Percentiles rank a stretch among this genome's conserved stretches.
phyloP scores from a whole-genome alignment of 1,140 invertebrate species.

The Anastrepha ludens region DNA sequence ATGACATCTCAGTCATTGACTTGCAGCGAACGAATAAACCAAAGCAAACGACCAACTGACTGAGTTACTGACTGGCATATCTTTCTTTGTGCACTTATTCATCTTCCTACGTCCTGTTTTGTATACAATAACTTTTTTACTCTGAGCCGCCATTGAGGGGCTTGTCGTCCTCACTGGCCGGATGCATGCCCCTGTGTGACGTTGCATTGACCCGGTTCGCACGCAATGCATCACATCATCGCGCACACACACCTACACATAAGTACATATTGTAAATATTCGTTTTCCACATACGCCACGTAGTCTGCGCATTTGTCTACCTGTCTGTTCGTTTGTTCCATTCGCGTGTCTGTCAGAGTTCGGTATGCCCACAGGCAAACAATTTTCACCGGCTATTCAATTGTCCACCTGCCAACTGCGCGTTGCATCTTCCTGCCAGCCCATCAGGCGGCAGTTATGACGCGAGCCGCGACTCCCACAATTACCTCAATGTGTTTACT shows the following conservation, averaged over 20 bases:
- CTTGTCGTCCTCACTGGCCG: background rate
- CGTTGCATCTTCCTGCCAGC: background rate
- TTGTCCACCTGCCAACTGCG: conserved; percentile 20
- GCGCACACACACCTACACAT: background rate
- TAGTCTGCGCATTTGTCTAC: conserved; percentile 24
- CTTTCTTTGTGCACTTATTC: background rate
- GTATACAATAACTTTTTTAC: background rate
- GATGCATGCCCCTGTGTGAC: conserved; percentile 26
- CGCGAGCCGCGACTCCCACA: background rate
- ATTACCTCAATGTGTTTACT: background rate
- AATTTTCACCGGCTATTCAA: conserved; percentile 8
- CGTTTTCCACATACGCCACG: background rate
- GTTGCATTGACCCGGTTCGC: conserved; percentile 44
- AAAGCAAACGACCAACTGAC: conserved; percentile 48
- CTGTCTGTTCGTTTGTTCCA: background rate
- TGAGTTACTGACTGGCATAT: conserved; percentile 38
- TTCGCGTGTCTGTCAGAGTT: conserved; percentile 17
- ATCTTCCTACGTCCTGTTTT: background rate
- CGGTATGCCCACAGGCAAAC: conserved; percentile 24
- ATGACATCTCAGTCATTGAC: conserved; percentile 47
- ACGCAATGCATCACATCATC: background rate
- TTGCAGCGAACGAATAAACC: conserved; percentile 32
- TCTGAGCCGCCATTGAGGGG: background rate
- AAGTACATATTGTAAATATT: background rate
- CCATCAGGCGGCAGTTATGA: background rate